Percentiles rank a stretch among this genome's conserved stretches.
phyloP scores from a whole-genome alignment of 2,113 vertebrate genomes.

The Geococcyx californianus region DNA sequence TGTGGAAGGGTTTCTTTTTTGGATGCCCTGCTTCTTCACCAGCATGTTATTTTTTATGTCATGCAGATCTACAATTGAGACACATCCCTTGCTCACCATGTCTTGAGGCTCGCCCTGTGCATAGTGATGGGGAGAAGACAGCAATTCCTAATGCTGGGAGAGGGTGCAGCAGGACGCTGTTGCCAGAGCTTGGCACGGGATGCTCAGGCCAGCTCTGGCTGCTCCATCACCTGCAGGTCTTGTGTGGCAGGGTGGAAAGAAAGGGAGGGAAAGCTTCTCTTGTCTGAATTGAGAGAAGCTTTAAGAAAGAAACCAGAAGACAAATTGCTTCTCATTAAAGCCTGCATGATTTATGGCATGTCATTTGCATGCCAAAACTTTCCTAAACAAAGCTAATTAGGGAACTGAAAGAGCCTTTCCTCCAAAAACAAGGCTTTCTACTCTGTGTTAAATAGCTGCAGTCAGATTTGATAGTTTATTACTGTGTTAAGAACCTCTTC shows the following conservation, averaged over 20 bases:
- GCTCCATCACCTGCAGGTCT: conserved; percentile 8
- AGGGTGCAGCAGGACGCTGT: not conserved
- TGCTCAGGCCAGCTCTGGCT: not conserved
- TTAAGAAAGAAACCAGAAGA: conserved; percentile 45
- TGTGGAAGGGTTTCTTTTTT: not conserved
- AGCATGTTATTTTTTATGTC: not conserved
- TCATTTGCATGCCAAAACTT: conserved; percentile 71
- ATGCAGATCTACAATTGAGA: not conserved
- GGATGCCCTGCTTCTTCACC: not conserved
- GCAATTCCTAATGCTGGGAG: not conserved
- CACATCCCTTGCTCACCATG: not conserved
- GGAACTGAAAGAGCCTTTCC: conserved; percentile 59
- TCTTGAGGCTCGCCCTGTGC: not conserved
- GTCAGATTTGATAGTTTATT: conserved; percentile 29
- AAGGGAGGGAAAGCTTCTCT: not conserved
- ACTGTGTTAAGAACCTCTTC: not conserved
- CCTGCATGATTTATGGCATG: conserved; percentile 50
- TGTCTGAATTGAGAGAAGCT: conserved; percentile 40
- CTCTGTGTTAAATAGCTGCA: conserved; percentile 35
- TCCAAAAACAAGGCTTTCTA: conserved; percentile 32
- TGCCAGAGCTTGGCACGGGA: not conserved
- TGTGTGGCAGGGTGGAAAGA: conserved; percentile 1
- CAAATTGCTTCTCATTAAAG: conserved; percentile 64
- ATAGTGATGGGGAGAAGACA: not conserved
- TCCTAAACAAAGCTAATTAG: conserved; percentile 62